Evolutionary conservation across 2,113 vertebrate species (phyloP), one percentile per base, ranked within the genome.

Genomic region (Dolichotis patagonum): DNA sequence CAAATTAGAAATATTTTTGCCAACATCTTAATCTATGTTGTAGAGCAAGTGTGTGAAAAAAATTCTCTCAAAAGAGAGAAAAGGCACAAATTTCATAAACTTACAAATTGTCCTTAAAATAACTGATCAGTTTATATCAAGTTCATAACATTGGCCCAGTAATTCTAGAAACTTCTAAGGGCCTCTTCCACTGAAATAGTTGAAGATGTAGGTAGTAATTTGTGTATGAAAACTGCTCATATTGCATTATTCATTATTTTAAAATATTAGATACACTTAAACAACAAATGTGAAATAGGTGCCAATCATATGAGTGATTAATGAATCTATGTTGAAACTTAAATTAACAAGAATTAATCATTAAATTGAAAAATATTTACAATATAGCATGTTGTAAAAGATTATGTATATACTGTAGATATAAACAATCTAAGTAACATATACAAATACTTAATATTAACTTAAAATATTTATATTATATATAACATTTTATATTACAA

Each of bases 331-430:
- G 84, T 62, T 67, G 60, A 81, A 88, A 85, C 16, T 94, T 35
- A 87, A 41, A 35, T 56, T n/a, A 63, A 5, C 1, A 14, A n/a
- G 9, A 88, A 71, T 89, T 58, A 83, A 10, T 67, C 26, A 88
- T 63, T 85, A 83, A 85, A 60, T 17, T 28, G 11, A 11, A 92
- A 91, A 89, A 56, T 30, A 96, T 85, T 93, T 88, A 71, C 11
- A 71, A 62, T 26, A 80, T 5, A 43, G 26, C 3, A n/a, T 58
- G 58, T 32, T 85, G 78, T 90, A 35, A 85, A 96, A 46, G 32
- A 35, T 62, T 80, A 54, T 78, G 2, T 75, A 5, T 63, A n/a
- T 13, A 30, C 24, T 16, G 3, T 30, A 52, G n/a, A 71, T 2
- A 30, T 62, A 7, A 38, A n/a, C 7, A 41, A 54, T 17, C 14